Percentiles rank a stretch among this genome's conserved stretches.
phyloP scores from a whole-genome alignment of 2,888 invertebrate species.

The Pherbina coryleti region DNA sequence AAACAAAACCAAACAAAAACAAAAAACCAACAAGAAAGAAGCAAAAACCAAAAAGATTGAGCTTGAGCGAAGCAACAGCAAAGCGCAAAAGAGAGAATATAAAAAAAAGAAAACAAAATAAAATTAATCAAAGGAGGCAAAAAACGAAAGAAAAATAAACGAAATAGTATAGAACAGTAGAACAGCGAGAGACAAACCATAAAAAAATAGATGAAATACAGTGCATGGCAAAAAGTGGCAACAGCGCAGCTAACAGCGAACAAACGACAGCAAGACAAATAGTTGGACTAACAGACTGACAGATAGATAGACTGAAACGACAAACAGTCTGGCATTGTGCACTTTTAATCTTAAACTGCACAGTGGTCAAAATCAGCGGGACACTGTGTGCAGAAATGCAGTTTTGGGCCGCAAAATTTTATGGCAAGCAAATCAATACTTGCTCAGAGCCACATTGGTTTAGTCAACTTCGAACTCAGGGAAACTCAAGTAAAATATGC shows the following conservation, averaged over 20 bases:
- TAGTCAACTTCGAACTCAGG: too few species aligned
- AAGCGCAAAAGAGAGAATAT: conserved; percentile 1
- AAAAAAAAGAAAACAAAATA: background rate
- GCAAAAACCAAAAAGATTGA: background rate
- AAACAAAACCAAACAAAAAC: background rate
- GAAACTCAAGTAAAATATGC: too few species aligned
- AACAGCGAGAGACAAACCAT: background rate
- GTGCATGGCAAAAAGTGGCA: too few species aligned
- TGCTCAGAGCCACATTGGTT: too few species aligned
- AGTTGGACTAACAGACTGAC: too few species aligned
- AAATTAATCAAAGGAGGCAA: background rate
- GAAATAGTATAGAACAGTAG: background rate
- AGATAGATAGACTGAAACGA: background rate
- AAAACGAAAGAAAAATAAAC: background rate
- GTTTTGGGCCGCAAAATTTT: background rate
- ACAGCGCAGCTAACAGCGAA: too few species aligned
- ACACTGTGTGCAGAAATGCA: background rate
- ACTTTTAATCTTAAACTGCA: background rate
- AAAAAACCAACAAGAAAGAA: background rate
- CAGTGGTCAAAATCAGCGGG: background rate
- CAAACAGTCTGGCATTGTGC: background rate
- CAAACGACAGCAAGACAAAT: too few species aligned
- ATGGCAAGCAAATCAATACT: too few species aligned
- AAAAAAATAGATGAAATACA: too few species aligned
- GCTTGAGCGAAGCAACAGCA: background rate